Evolutionary conservation across 2,797 vertebrate genomes (phyloP), one percentile per base, ranked within the genome.

Genomic region (Diplodus puntazzo): DNA sequence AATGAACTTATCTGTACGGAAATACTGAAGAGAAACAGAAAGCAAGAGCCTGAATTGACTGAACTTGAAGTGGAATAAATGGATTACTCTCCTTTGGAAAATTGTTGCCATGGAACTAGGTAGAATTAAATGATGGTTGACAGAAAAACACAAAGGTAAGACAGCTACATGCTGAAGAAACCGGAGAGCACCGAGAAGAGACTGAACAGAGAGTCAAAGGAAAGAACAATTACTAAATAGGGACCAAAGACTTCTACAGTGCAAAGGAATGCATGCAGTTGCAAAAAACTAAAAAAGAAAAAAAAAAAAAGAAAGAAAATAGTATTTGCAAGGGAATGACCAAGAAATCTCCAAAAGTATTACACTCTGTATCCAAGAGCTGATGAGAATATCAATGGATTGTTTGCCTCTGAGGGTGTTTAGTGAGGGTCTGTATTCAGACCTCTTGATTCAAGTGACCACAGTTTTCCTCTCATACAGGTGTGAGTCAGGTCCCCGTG

Each of bases 221-320:
- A 84, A 81, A 83, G 71, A 86, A 72, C 52, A 55, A 71, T 73
- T 64, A 64, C 57, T 68, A 46, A 82, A 84, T 73, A 83, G 83
- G 90, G 92, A 94, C 91, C 94, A 95, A 92, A 94, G 87, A 89
- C 79, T 83, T 84, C 62, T 69, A 57, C 85, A 82, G 87, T 85
- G 75, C 79, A 84, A 80, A 81, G 79, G 83, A 89, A 87, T 69
- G 70, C 66, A 83, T 75, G 80, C 58, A 64, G 75, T 59, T 67
- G 69, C 45, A 82, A 70, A 69, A 60, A 70, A 77, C n/a, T 63
- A 25, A 48, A 27, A 27, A 48, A 60, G 6, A 60, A 66, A 43
- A 59, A 79, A 79, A 77, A 39, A 39, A 1, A 39, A 39, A 39
- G 39, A 39, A 39, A 49, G 42, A 79, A 68, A 77, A 64, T 58